phyloP scores from a whole-genome alignment of 2,888 invertebrate genomes.

The Brassicogethes aeneus region DNA sequence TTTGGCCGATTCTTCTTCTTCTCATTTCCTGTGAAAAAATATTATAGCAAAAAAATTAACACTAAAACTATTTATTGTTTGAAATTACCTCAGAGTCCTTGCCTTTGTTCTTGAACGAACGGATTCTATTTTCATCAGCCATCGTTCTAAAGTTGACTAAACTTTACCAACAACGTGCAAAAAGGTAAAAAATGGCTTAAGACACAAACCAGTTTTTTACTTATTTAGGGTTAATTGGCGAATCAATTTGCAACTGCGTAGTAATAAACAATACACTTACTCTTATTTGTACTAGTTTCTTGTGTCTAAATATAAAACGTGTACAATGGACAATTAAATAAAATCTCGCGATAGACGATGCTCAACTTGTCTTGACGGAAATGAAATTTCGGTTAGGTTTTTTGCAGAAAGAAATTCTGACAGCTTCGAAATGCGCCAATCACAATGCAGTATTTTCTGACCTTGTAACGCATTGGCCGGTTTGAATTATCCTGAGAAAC shows the following conservation, averaged over 20 bases:
- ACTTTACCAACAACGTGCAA: too few relatives aligned
- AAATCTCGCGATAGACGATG: too few relatives aligned
- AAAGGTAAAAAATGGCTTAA: too few relatives aligned
- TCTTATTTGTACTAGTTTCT: neutral
- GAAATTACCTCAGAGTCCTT: conserved; percentile 67
- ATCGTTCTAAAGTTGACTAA: too few relatives aligned
- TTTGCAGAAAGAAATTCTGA: conserved; percentile 8
- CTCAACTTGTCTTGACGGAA: conserved; percentile 7
- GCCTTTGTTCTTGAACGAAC: conserved; percentile 70
- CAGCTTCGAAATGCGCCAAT: conserved; percentile 17
- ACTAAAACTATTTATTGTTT: too few relatives aligned
- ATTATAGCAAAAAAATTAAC: conserved; percentile 7
- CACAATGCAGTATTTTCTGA: neutral
- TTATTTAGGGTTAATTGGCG: too few relatives aligned
- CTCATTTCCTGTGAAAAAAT: conserved; percentile 63
- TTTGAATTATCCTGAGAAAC: too few relatives aligned
- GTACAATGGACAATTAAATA: too few relatives aligned
- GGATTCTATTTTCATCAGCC: conserved; percentile 58
- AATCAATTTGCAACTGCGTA: neutral
- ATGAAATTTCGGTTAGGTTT: conserved; percentile 15
- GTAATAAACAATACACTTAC: too few relatives aligned
- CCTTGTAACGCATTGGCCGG: neutral
- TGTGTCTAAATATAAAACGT: neutral
- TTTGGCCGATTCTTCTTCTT: conserved; percentile 78
- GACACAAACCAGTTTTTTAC: too few relatives aligned